phyloP scores from a whole-genome alignment of 2,888 invertebrate species.

The Timema cristinae region DNA sequence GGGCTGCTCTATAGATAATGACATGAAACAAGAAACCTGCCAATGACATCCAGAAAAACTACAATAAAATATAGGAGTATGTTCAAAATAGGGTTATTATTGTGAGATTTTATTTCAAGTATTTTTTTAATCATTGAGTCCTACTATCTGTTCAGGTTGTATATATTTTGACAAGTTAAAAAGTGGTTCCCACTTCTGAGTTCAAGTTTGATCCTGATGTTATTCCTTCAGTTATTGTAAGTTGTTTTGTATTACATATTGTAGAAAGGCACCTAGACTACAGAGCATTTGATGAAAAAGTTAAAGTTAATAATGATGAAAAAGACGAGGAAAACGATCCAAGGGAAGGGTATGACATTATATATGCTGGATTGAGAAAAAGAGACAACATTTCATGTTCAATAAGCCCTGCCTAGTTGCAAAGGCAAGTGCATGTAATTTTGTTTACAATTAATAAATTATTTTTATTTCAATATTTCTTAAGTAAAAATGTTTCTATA shows the following conservation, averaged over 20 bases:
- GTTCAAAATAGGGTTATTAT: not conserved
- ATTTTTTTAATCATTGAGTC: no score
- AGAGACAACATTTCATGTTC: not conserved
- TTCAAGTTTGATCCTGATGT: not conserved
- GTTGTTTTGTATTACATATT: not conserved
- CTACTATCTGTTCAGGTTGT: no score
- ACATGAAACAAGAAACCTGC: not conserved
- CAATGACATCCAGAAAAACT: not conserved
- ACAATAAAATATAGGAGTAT: not conserved
- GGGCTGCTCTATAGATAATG: not conserved
- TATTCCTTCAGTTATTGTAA: not conserved
- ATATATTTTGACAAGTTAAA: not conserved
- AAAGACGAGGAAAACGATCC: not conserved
- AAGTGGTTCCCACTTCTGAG: not conserved
- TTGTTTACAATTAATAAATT: no score
- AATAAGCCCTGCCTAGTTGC: not conserved
- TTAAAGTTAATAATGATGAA: not conserved
- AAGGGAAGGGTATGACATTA: no score
- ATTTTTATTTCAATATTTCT: no score
- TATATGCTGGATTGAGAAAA: not conserved
- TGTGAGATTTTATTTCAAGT: not conserved
- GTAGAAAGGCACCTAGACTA: not conserved
- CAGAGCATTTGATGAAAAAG: constrained; percentile 1
- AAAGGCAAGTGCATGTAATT: not conserved
- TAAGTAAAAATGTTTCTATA: no score